Conservation (phyloP, 2,888 invertebrate genomes). For the Dromius quadrimaculatus region DNA sequence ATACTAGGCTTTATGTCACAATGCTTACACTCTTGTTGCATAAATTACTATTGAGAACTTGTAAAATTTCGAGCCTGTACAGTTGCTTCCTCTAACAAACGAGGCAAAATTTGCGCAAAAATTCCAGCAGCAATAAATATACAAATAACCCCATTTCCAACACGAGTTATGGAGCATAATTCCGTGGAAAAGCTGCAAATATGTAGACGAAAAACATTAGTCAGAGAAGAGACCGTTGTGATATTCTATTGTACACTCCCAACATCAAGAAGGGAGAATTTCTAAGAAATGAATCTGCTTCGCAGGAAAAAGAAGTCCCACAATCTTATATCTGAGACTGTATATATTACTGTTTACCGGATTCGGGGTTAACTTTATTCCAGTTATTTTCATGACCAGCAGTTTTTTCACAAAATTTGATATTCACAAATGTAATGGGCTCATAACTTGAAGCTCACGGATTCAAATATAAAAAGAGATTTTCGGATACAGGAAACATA, state of each 20-base stretch:
- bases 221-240: conserved; percentile 3
- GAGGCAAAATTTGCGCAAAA: conserved; percentile 19
- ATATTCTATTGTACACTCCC: conserved; percentile 18
- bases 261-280: not conserved
- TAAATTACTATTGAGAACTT: no score
- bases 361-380: conserved; percentile 18
- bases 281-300: no score
- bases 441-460: conserved; percentile 42
- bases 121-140: conserved; percentile 27
- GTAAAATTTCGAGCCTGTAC: conserved; percentile 9
- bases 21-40: no score
- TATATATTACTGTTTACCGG: conserved; percentile 23
- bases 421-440: conserved; percentile 35
- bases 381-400: conserved; percentile 26
- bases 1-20: no score
- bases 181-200: conserved; percentile 22
- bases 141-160: conserved; percentile 26
- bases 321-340: conserved; percentile 18
- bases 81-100: conserved; percentile 6
- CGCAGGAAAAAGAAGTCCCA: conserved; percentile 2
- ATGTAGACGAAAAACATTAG: conserved; percentile 32
- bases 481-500: no score
- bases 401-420: conserved; percentile 41
- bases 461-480: no score
- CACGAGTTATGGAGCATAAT: conserved; percentile 27